phyloP scores from a whole-genome alignment of 2,888 invertebrate genomes.

The Xylota sylvarum region DNA sequence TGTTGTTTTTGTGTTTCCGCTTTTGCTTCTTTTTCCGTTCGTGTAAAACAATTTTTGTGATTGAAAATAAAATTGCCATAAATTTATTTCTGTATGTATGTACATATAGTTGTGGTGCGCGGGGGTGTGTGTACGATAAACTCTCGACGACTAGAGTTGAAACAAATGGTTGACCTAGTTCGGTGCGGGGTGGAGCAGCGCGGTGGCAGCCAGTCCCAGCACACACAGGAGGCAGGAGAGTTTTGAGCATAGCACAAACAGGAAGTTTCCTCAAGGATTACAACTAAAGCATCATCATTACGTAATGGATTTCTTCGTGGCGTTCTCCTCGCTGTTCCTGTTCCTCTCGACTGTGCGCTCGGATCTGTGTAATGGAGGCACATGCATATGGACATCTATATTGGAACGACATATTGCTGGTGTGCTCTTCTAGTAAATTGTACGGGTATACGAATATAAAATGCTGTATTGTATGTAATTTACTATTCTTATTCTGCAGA shows the following conservation, averaged over 20 bases:
- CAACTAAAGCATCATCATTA: conserved; percentile 76
- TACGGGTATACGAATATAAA: conserved; percentile 46
- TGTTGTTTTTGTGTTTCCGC: conserved; percentile 26
- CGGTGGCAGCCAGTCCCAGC: too few species aligned
- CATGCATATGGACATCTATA: conserved; percentile 62
- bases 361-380: conserved; percentile 19
- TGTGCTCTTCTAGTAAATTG: conserved; percentile 24
- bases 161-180: conserved; percentile 76
- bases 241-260: conserved; percentile 71
- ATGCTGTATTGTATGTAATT: conserved; percentile 61
- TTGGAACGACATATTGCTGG: conserved; percentile 60
- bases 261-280: conserved; percentile 76
- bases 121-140: conserved; percentile 46
- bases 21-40: conserved; percentile 32
- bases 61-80: conserved; percentile 77
- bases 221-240: conserved; percentile 23
- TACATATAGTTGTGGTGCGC: neutral
- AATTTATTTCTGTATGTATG: conserved; percentile 56
- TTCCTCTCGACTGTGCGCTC: neutral
- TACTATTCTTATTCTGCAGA: conserved; percentile 67
- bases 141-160: conserved; percentile 66
- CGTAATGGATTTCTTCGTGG: conserved; percentile 73
- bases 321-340: conserved; percentile 9
- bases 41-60: conserved; percentile 74
- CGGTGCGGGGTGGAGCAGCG: conserved; percentile 1